phyloP scores from a whole-genome alignment of 2,888 invertebrate genomes.

The Imbricaverruca yamaguchii region DNA sequence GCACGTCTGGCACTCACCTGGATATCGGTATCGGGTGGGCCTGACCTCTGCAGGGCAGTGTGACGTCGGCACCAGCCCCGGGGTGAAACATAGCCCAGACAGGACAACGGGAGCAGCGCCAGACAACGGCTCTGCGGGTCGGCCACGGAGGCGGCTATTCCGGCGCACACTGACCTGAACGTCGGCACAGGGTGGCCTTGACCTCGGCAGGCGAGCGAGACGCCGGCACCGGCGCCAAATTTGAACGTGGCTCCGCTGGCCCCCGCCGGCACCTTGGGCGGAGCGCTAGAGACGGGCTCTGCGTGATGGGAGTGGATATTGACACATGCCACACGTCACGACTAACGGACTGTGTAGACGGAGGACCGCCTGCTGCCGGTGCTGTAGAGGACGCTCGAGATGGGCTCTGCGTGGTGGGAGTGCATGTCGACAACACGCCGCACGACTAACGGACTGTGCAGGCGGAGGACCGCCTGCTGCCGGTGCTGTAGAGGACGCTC shows the following conservation, averaged over 20 bases:
- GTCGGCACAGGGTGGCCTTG: conserved; percentile 36
- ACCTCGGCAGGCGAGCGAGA: conserved; percentile 35
- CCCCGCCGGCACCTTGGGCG: conserved; percentile 34
- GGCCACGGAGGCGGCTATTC: background rate
- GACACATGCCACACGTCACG: background rate
- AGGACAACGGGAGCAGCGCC: conserved; percentile 33
- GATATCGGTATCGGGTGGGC: conserved; percentile 61
- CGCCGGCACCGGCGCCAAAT: conserved; percentile 27
- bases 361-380: too few species aligned
- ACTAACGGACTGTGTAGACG: too few species aligned
- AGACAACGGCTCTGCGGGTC: conserved; percentile 33
- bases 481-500: too few species aligned
- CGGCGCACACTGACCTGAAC: conserved; percentile 34
- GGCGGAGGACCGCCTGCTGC: too few species aligned
- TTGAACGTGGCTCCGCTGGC: conserved; percentile 27
- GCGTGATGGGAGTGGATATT: background rate
- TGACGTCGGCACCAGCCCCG: conserved; percentile 42
- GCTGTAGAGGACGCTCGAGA: too few species aligned
- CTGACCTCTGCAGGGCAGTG: conserved; percentile 63
- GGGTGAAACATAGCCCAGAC: conserved; percentile 26
- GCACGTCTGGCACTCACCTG: conserved; percentile 47
- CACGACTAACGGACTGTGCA: too few species aligned
- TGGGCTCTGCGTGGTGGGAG: too few species aligned
- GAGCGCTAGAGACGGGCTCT: conserved; percentile 29
- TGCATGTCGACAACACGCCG: too few species aligned